Base-by-base conservation (phyloP, 2,888 invertebrate species). In the Aromia moschata region DNA sequence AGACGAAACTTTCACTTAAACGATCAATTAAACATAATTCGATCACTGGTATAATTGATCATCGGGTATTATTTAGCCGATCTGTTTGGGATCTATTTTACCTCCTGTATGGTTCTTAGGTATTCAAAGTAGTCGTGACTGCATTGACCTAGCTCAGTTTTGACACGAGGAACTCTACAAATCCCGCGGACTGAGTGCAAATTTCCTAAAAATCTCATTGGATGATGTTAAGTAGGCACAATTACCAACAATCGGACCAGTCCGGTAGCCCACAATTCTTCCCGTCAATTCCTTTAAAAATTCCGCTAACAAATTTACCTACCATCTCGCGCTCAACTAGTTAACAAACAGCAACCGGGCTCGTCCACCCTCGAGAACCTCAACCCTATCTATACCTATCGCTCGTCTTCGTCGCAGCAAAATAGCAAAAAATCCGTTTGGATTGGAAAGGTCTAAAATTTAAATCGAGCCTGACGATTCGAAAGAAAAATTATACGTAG, bases 371-470 rank as follows among this genome's bases (percentile, higher is more conserved):
- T 54, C 53, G 43, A 49, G 49, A 47, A 56, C 58, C 62, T 47
- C 44, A 62, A 52, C 44, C 64, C 65, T 66, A 46, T 43, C 62
- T 65, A 66, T 38, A 57, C 57, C 60, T 66, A 62, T 66, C 66
- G 60, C 62, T 65, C 46, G 55, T 37, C 45, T 58, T 62, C 58
- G 45, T 55, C 58, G 51, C 51, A 58, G 55, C 47, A 57, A 41
- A 52, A 11, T 41, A 49, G 40, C 65, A 65, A 67, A 67, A 70
- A 70, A 70, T 71, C 74, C 74, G 74, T 74, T 75, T 70, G n/a
- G n/a, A n/a, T n/a, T n/a, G n/a, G n/a, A n/a, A n/a, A n/a, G n/a
- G n/a, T n/a, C n/a, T n/a, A n/a, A n/a, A n/a, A n/a, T n/a, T n/a
- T n/a, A n/a, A n/a, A n/a, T n/a, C n/a, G n/a, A n/a, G n/a, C n/a